Percentiles rank a stretch among this genome's conserved stretches.
These are phyloP conservation scores for Pelagia noctiluca DNA, from an alignment of 30 jellyfish, hydroid and myxozoan genomes.

Conservation along the genomic window DNA sequence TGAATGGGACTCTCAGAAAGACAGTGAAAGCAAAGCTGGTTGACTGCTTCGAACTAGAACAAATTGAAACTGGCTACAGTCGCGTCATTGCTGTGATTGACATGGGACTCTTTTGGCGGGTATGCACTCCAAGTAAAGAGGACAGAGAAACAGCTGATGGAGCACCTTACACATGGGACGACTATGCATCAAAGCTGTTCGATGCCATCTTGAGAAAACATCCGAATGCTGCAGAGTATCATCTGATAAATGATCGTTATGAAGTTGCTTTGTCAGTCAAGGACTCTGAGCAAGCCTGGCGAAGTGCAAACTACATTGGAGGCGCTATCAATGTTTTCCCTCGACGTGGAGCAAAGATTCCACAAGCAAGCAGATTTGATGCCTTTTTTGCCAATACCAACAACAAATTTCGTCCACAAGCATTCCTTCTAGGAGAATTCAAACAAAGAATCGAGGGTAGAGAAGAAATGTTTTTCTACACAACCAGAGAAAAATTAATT, in stretches of 20 bases:
- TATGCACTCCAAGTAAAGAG: neutral
- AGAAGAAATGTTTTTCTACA: neutral
- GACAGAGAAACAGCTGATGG: neutral
- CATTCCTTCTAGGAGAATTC: conserved; percentile 1
- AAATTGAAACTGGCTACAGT: neutral
- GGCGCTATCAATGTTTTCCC: neutral
- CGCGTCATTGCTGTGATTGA: neutral
- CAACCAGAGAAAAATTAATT: neutral
- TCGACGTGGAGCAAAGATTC: neutral
- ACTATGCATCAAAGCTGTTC: neutral
- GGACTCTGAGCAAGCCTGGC: neutral
- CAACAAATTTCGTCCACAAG: neutral
- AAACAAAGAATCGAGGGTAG: neutral
- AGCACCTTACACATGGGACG: neutral
- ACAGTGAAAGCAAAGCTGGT: conserved; percentile 1
- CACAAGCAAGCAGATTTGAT: neutral
- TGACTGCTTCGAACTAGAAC: conserved; percentile 2
- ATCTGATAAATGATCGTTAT: neutral
- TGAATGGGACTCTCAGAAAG: neutral
- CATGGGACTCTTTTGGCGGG: neutral
- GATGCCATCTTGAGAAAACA: neutral
- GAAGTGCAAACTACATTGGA: neutral
- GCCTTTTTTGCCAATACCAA: neutral
- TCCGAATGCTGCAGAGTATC: neutral
- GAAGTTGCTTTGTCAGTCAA: neutral